A percentile compares a stretch with the other conserved stretches of the same genome.
These are phyloP conservation scores for Corythornis madagascariensis DNA, from an alignment of 2,113 vertebrate genomes.

Conservation along the genomic window DNA sequence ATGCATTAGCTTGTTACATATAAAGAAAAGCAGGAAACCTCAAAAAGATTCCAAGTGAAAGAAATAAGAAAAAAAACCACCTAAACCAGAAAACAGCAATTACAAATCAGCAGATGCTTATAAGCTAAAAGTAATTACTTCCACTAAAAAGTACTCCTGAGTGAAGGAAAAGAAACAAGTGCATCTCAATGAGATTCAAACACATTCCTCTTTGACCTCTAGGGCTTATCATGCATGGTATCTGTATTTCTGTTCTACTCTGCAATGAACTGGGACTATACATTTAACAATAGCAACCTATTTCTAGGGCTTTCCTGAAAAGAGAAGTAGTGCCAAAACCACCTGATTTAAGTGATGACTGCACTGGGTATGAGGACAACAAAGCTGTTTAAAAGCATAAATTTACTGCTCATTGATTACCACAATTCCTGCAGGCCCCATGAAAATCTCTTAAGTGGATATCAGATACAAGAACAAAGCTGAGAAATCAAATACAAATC, in stretches of 20 bases:
- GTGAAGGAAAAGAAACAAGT: not conserved
- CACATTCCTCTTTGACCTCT: not conserved
- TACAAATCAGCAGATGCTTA: not conserved
- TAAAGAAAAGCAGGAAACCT: not conserved
- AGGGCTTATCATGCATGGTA: not conserved
- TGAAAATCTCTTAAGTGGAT: conserved; percentile 55
- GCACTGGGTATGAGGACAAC: not conserved
- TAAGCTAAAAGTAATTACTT: not conserved
- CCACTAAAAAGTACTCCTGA: not conserved
- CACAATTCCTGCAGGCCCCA: conserved; percentile 15
- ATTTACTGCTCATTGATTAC: conserved; percentile 57
- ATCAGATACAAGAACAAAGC: conserved; percentile 55
- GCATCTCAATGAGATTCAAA: not conserved
- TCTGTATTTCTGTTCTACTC: not conserved
- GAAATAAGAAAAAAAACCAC: rapidly evolving
- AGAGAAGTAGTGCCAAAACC: not conserved
- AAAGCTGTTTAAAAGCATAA: conserved; percentile 24
- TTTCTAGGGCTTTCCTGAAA: not conserved
- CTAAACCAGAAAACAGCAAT: not conserved
- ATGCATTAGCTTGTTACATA: not conserved
- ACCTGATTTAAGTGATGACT: conserved; percentile 12
- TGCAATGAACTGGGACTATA: not conserved
- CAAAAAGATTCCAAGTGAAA: not conserved
- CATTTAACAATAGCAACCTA: not conserved
- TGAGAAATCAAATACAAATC: not conserved